Evolutionary conservation across 2,888 invertebrate genomes (phyloP).

Genomic region (Synergus itoensis): DNA sequence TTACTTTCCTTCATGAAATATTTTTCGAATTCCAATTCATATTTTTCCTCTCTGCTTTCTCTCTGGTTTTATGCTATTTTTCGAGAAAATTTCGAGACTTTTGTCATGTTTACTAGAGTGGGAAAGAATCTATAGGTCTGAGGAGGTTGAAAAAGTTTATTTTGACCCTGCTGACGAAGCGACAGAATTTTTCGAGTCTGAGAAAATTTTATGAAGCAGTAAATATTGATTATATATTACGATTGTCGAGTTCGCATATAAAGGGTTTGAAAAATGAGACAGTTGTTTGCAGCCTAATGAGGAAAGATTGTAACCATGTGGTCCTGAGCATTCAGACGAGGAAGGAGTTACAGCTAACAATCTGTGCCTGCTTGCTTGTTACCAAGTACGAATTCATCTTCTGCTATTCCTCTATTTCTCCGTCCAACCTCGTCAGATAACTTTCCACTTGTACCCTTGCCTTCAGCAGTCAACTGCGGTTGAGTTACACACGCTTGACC

Average conservation of each 20-base stretch:
- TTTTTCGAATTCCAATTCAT: not conserved
- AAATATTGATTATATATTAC: not conserved
- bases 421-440: conserved; percentile 40
- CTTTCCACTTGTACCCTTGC: conserved; percentile 30
- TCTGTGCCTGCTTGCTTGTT: conserved; percentile 52
- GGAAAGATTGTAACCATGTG: not conserved
- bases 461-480: conserved; percentile 30
- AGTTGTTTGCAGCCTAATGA: not conserved
- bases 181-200: not conserved
- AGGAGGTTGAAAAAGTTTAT: not conserved
- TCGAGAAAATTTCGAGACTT: not conserved
- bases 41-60: too few species aligned
- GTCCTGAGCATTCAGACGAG: conserved; percentile 8
- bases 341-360: conserved; percentile 47
- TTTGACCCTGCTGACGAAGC: not conserved
- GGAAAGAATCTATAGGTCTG: not conserved
- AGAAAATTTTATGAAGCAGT: not conserved
- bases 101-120: not conserved
- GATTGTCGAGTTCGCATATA: not conserved
- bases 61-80: not conserved
- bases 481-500: conserved; percentile 43
- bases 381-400: conserved; percentile 49
- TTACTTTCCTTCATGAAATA: not conserved
- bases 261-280: not conserved
- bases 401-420: conserved; percentile 27